phyloP scores from a whole-genome alignment of 2,113 vertebrate species.

The Platycercus adscitus region DNA sequence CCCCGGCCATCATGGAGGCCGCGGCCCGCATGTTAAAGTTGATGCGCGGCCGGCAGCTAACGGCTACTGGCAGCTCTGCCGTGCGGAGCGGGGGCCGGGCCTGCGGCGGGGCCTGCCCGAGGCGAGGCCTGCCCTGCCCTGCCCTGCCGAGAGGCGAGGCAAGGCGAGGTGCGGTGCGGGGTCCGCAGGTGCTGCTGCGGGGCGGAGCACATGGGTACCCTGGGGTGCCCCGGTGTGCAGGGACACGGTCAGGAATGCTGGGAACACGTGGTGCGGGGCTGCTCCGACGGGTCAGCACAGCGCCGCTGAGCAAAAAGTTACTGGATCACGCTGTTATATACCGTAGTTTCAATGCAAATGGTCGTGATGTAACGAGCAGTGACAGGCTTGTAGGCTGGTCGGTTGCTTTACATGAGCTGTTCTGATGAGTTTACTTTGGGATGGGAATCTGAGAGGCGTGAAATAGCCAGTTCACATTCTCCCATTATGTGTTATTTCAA shows the following conservation, averaged over 20 bases:
- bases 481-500: background rate
- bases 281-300: background rate
- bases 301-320: background rate
- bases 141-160: background rate
- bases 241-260: background rate
- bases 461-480: background rate
- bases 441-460: background rate
- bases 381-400: background rate
- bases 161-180: too few species aligned
- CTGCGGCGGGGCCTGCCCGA: background rate
- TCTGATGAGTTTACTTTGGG: background rate
- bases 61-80: background rate
- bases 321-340: background rate
- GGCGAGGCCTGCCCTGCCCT: background rate
- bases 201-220: background rate
- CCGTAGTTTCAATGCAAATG: background rate
- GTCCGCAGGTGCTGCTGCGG: background rate
- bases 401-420: background rate
- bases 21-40: background rate
- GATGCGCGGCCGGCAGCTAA: background rate
- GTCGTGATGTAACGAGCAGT: background rate
- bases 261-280: background rate
- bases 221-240: background rate
- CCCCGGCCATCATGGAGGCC: constrained; percentile 63
- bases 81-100: background rate